Conservation (phyloP, 2,888 invertebrate genomes). For the Rotaria socialis region DNA sequence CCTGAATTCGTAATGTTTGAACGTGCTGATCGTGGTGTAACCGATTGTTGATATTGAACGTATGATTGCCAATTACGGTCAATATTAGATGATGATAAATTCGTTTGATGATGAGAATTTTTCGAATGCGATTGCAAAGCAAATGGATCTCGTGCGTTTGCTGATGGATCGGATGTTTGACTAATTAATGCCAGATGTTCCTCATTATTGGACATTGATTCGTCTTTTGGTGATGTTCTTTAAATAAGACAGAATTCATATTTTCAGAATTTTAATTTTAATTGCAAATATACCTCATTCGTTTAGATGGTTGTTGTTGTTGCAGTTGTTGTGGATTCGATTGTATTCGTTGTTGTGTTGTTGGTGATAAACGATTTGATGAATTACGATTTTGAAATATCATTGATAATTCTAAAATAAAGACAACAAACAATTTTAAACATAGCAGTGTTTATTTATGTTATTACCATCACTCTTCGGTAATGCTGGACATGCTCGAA, state of each 20-base stretch:
- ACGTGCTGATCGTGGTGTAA: not conserved
- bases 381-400: not conserved
- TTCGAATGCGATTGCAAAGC: not conserved
- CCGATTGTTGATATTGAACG: not conserved
- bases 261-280: not conserved
- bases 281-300: not conserved
- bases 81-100: not conserved
- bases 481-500: not conserved
- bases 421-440: too few relatives aligned
- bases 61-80: constrained; percentile 17
- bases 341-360: not conserved
- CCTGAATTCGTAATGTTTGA: not conserved
- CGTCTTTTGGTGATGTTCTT: constrained; percentile 19
- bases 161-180: not conserved
- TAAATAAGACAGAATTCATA: not conserved
- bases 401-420: not conserved
- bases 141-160: constrained; percentile 20
- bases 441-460: too few relatives aligned
- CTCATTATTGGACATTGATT: not conserved
- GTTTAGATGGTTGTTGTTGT: not conserved
- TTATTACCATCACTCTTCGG: not conserved
- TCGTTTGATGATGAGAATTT: not conserved
- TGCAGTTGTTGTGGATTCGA: not conserved
- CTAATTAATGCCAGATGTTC: not conserved
- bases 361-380: not conserved